phyloP scores from a whole-genome alignment of 1,140 invertebrate genomes.

The Heliothis subflexa region DNA sequence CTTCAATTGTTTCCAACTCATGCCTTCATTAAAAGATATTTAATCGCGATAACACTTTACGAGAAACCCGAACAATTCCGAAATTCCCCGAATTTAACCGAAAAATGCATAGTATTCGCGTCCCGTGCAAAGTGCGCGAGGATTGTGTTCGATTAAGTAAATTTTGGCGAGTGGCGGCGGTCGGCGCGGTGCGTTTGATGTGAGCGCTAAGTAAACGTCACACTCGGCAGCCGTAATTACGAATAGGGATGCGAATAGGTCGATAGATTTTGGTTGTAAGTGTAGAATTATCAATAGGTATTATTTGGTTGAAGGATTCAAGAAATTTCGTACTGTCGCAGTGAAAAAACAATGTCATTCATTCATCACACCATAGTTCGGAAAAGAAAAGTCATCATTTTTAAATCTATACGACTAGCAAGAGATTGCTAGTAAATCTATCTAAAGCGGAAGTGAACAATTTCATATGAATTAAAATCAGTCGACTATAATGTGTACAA shows the following conservation, averaged over 20 bases:
- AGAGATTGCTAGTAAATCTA: no score
- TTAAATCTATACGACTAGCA: no score
- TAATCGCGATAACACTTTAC: constrained; percentile 23
- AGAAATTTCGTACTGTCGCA: no score
- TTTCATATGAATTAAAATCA: neutral
- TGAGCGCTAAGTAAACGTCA: constrained; percentile 76
- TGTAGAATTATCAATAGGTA: neutral
- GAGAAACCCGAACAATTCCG: constrained; percentile 10
- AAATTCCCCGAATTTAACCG: constrained; percentile 31
- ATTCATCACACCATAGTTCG: no score
- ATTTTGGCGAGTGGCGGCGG: constrained; percentile 62
- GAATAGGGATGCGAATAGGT: constrained; percentile 58
- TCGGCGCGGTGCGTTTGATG: constrained; percentile 67
- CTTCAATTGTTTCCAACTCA: constrained; percentile 2
- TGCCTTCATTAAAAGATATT: constrained; percentile 21
- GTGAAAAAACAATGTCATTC: no score
- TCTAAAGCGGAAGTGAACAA: neutral
- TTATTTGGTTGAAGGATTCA: no score
- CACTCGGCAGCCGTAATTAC: constrained; percentile 67
- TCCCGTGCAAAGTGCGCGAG: constrained; percentile 35
- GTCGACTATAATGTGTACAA: no score
- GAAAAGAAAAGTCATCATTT: no score
- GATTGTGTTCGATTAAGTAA: constrained; percentile 56
- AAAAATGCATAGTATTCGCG: constrained; percentile 34
- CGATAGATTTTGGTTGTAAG: constrained; percentile 52